Conservation (phyloP, 2,113 vertebrate species). For the Epinephelus cyanopodus region DNA sequence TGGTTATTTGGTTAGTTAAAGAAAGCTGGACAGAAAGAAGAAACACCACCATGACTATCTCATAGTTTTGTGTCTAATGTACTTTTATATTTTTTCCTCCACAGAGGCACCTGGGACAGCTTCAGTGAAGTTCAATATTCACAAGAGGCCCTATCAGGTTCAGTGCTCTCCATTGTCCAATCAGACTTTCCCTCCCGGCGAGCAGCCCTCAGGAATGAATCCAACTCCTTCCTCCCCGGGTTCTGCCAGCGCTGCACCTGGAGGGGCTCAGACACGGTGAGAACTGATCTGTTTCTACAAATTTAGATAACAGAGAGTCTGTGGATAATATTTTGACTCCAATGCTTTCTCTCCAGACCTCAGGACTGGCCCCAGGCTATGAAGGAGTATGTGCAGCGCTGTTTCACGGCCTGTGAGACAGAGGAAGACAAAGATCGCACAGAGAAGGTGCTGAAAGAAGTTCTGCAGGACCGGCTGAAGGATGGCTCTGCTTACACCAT, state of each 20-base stretch:
- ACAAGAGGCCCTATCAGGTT: conserved; percentile 87
- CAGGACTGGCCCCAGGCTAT: conserved; percentile 95
- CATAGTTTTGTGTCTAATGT: background rate
- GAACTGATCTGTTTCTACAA: background rate
- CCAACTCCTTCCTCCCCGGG: conserved; percentile 63
- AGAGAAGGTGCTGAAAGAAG: conserved; percentile 92
- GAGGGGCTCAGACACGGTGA: conserved; percentile 77
- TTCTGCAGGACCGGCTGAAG: conserved; percentile 91
- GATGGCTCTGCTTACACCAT: conserved; percentile 95
- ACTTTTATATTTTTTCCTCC: background rate
- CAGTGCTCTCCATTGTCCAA: conserved; percentile 80
- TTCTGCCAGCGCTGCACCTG: conserved; percentile 60
- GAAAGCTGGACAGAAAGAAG: background rate
- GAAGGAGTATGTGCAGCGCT: conserved; percentile 96
- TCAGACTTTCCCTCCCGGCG: conserved; percentile 83
- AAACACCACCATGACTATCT: background rate
- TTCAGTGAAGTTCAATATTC: conserved; percentile 91
- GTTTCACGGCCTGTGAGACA: conserved; percentile 92
- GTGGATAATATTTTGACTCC: background rate
- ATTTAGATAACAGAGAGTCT: background rate
- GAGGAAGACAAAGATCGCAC: conserved; percentile 95
- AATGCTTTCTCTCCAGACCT: conserved; percentile 78
- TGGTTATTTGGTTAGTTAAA: background rate
- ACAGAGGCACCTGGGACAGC: conserved; percentile 90
- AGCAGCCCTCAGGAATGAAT: conserved; percentile 75